Evolutionary conservation across 2,888 invertebrate genomes (phyloP), one percentile per base, ranked within the genome.

Genomic region (Adela reaumurella): DNA sequence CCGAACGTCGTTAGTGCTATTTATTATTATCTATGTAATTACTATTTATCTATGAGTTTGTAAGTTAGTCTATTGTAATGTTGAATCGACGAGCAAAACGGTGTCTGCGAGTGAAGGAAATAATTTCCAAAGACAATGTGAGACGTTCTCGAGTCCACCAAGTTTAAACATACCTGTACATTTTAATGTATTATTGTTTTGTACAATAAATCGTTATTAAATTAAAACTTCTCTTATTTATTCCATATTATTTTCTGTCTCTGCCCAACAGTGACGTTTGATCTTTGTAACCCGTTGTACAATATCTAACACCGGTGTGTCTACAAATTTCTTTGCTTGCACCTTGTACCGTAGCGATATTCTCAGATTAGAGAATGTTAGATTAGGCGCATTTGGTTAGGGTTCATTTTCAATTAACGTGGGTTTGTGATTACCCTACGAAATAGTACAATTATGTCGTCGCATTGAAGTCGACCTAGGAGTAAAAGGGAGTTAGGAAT

Each of bases 141-240:
- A 77, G 76, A 74, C 77, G 67, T 64, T 64, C 65, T 56, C 55
- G 68, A 69, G 77, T 77, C 78, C 76, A 72, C 70, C 11, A 71
- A 74, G 70, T 70, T 74, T 70, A 76, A 77, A 78, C 76, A 79
- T 79, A 80, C 80, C 80, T 80, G 80, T 80, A 80, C 78, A 80
- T 80, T 79, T 79, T 78, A 80, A 79, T 79, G 80, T 81, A 80
- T 77, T 77, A 78, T 80, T 80, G 80, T 80, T 80, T 80, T 80
- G 74, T 80, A 80, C 77, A 80, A 79, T 80, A 80, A 80, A 80
- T 76, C 78, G 77, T 80, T 80, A 79, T 77, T 79, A n/a, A n/a
- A n/a, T n/a, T n/a, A n/a, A 76, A 80, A 79, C 70, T 67, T 71
- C 19, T 45, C 17, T 42, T 50, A 48, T 50, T 54, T 53, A 19